Base-by-base conservation (phyloP, 2,797 vertebrate species). In the Cottoperca gobio region DNA sequence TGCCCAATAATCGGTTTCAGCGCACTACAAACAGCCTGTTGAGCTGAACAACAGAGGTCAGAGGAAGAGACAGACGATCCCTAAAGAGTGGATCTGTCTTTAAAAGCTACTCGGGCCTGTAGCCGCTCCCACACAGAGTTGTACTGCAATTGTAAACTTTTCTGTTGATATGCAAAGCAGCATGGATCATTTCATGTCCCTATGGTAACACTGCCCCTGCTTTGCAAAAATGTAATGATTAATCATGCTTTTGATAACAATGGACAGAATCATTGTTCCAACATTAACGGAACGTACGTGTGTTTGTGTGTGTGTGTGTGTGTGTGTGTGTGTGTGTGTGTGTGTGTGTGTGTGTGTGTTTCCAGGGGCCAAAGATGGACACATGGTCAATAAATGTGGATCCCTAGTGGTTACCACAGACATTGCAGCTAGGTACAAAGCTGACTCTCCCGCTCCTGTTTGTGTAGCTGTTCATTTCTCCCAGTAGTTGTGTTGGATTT, bases 101-200 rank as follows among this genome's bases (percentile, higher is more conserved):
- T 52, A 67, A 78, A n/a, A 67, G 79, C 55, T 61, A 26, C 73
- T 78, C 54, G 35, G 55, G 66, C 73, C 70, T 81, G 83, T 57
- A 70, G 85, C 78, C 45, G 81, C 76, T 83, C 70, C 67, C 70
- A 72, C 49, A 71, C 71, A 79, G 70, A 62, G 67, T 62, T 78
- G 37, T 39, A 62, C 79, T 79, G 68, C 61, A 88, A 87, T 86
- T 82, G 83, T 90, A 91, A 92, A 93, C 87, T 88, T 92, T 92
- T 90, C 90, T 92, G 88, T 89, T 92, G 89, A 92, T 90, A 94
- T 93, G 92, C 92, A 94, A 94, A 94, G 83, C 84, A 88, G 86
- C 68, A 76, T 61, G 76, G 82, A 88, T 91, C 66, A 91, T 85
- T 93, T 89, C 70, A 81, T 65, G 86, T 91, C 88, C 82, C 89